phyloP scores from a whole-genome alignment of 2,888 invertebrate species.

The Desoria tigrina region DNA sequence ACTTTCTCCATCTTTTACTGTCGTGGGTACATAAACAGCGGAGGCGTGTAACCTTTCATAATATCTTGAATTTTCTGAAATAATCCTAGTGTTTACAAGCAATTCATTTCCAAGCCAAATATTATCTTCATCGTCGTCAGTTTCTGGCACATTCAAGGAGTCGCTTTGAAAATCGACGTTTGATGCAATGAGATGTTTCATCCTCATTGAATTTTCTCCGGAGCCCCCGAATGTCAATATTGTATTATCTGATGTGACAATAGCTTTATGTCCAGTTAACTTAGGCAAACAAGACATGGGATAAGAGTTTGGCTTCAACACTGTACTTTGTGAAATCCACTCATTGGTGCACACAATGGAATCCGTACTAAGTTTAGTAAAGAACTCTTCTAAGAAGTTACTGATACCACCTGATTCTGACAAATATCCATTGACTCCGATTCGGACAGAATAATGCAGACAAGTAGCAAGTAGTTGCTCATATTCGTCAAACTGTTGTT shows the following conservation, averaged over 20 bases:
- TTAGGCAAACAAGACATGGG: conserved; percentile 27
- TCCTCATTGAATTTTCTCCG: conserved; percentile 40
- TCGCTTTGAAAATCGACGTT: conserved; percentile 3
- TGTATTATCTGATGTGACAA: conserved; percentile 25
- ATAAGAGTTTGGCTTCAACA: conserved; percentile 23
- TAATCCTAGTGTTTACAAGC: conserved; percentile 32
- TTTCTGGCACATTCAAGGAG: background rate
- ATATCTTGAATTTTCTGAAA: conserved; percentile 35
- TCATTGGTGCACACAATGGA: background rate
- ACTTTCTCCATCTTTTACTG: conserved; percentile 22
- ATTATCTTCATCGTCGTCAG: conserved; percentile 17
- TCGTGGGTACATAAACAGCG: conserved; percentile 32
- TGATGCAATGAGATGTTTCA: conserved; percentile 41
- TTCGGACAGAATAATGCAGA: conserved; percentile 49
- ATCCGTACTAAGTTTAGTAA: background rate
- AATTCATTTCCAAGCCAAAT: conserved; percentile 12
- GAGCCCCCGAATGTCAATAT: conserved; percentile 38
- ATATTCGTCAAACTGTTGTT: conserved; percentile 51
- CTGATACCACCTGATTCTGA: conserved; percentile 1
- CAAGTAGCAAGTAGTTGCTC: conserved; percentile 49
- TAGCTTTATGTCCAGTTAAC: conserved; percentile 32
- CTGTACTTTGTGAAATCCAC: conserved; percentile 4
- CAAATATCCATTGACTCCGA: conserved; percentile 40
- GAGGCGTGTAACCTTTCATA: conserved; percentile 36
- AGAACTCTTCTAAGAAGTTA: conserved; percentile 24